Conservation (phyloP, 2,888 invertebrate species). For the Drosophila borborema region DNA sequence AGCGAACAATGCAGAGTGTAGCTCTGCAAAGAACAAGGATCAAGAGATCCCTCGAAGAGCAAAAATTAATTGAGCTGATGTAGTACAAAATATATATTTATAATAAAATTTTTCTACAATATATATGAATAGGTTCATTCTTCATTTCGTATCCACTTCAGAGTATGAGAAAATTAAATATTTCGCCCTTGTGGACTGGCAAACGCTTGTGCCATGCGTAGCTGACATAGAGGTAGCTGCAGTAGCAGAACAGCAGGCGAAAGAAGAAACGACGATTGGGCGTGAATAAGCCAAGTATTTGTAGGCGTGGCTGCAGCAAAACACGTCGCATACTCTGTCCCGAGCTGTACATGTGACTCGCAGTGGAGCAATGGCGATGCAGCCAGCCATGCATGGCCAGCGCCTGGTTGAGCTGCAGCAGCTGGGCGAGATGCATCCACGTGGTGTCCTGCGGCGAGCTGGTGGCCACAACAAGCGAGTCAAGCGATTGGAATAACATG, state of each 20-base stretch:
- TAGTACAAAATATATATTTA: too few relatives aligned
- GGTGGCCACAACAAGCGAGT: slow-evolving; percentile 31
- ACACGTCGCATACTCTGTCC: slow-evolving; percentile 25
- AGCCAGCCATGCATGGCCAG: slow-evolving; percentile 54
- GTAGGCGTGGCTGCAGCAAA: slow-evolving; percentile 28
- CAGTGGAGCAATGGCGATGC: slow-evolving; percentile 18
- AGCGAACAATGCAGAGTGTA: too few relatives aligned
- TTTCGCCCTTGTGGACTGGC: slow-evolving; percentile 41
- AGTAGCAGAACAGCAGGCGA: slow-evolving; percentile 47
- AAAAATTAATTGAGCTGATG: too few relatives aligned
- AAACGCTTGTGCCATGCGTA: slow-evolving; percentile 41
- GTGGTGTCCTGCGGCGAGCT: slow-evolving; percentile 35
- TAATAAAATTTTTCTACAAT: too few relatives aligned
- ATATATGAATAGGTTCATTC: too few relatives aligned
- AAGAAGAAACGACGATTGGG: slow-evolving; percentile 51
- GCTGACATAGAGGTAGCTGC: slow-evolving; percentile 41
- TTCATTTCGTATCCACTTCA: neutral
- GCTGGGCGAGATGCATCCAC: slow-evolving; percentile 42
- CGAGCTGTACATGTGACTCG: slow-evolving; percentile 24
- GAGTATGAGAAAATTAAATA: slow-evolving; percentile 19
- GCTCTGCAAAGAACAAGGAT: too few relatives aligned
- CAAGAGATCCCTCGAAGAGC: too few relatives aligned
- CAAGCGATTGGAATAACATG: slow-evolving; percentile 45
- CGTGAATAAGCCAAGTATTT: slow-evolving; percentile 42
- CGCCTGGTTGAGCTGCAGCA: slow-evolving; percentile 46